A percentile compares a stretch with the other conserved stretches of the same genome.
Conservation (phyloP, 2,113 vertebrate genomes). For the Stegostoma tigrinum region DNA sequence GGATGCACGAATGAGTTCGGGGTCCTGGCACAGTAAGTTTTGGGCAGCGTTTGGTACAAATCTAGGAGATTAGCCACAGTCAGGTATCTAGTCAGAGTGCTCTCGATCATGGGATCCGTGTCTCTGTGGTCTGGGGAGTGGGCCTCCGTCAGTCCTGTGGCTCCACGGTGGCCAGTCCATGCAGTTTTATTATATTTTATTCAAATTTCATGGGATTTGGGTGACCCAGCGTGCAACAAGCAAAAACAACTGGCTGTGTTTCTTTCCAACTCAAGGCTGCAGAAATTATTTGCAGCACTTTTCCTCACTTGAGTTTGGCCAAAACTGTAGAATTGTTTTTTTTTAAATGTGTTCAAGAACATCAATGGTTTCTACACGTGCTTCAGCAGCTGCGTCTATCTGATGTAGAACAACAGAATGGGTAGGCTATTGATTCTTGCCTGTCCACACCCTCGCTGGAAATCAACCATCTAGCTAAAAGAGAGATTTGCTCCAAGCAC, state of each 20-base stretch:
- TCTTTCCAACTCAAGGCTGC: background rate
- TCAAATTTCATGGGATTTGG: no score
- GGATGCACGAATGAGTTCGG: no score
- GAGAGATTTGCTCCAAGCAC: constrained; percentile 5
- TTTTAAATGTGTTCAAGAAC: background rate
- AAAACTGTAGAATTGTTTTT: background rate
- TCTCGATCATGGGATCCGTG: no score
- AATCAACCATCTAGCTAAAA: constrained; percentile 36
- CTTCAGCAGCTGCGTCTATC: background rate
- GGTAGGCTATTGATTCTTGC: constrained; percentile 35
- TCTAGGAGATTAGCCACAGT: no score
- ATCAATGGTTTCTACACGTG: background rate
- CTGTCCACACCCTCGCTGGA: constrained; percentile 30
- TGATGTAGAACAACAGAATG: constrained; percentile 39
- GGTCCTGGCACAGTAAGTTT: no score
- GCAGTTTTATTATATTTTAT: no score
- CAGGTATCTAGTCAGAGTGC: no score
- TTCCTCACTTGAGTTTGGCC: background rate
- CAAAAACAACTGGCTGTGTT: background rate
- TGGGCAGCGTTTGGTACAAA: no score
- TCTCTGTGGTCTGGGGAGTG: no score
- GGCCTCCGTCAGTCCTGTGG: no score
- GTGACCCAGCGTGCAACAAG: background rate
- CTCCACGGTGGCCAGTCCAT: no score
- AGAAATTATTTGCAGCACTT: no score